Evolutionary conservation across 2,113 vertebrate genomes (phyloP).

Genomic region (Conger conger): DNA sequence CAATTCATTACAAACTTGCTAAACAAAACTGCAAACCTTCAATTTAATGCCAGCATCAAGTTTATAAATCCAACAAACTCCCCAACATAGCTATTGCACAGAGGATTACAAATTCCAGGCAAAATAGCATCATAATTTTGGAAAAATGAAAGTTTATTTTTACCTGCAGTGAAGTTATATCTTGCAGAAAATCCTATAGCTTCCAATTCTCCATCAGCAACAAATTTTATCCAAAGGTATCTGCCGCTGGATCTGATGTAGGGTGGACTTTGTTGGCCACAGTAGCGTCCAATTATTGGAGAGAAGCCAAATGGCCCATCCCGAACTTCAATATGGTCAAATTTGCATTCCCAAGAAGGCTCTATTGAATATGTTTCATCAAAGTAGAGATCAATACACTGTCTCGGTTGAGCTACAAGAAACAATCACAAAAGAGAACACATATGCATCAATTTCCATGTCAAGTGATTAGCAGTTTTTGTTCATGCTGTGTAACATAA

Average conservation of each 20-base stretch:
- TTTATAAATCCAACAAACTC: neutral
- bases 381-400: slow-evolving; percentile 97
- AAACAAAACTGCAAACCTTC: too few species aligned
- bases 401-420: slow-evolving; percentile 87
- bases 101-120: neutral
- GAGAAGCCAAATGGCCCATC: slow-evolving; percentile 99
- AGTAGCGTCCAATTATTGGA: slow-evolving; percentile 94
- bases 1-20: too few species aligned
- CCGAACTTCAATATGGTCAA: slow-evolving; percentile 98
- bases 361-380: slow-evolving; percentile 98
- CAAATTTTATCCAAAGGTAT: slow-evolving; percentile 99
- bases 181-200: slow-evolving; percentile 94
- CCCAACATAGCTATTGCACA: neutral
- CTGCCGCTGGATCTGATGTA: slow-evolving; percentile 96
- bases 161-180: slow-evolving; percentile 98
- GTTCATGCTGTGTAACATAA: neutral
- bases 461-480: neutral
- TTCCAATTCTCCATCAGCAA: slow-evolving; percentile 96
- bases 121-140: neutral
- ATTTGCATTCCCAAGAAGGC: slow-evolving; percentile 99
- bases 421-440: slow-evolving; percentile 43
- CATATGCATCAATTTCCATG: neutral
- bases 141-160: slow-evolving; percentile 25
- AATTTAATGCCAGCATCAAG: neutral
- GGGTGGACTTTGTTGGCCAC: slow-evolving; percentile 92